These are phyloP conservation scores for Pseudomyrmex cubaensis DNA, from an alignment of 1,140 invertebrate genomes.

Conservation along the genomic window DNA sequence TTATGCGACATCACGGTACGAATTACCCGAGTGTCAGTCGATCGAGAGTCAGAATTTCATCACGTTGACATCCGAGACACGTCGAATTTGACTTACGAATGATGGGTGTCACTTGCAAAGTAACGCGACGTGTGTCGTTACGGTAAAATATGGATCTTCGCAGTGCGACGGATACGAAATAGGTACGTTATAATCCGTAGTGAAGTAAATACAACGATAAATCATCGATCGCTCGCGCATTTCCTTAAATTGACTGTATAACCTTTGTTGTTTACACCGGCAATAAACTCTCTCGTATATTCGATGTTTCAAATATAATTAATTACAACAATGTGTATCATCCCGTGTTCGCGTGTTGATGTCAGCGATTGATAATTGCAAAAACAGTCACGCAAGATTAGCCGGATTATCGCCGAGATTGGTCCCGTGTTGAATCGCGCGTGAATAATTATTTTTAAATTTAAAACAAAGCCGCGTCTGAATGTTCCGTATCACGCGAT, in stretches of 20 bases:
- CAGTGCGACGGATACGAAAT: conserved; percentile 15
- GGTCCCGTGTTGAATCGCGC: not conserved
- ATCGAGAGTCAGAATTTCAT: conserved; percentile 1
- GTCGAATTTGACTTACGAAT: not conserved
- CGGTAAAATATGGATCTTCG: not conserved
- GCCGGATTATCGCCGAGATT: conserved; percentile 28
- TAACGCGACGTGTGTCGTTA: not conserved
- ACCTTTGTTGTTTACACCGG: conserved; percentile 12
- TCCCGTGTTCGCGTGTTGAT: conserved; percentile 40
- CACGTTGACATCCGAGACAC: too few species aligned
- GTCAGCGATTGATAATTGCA: conserved; percentile 34
- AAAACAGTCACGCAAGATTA: conserved; percentile 54
- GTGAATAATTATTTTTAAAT: conserved; percentile 22
- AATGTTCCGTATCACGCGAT: conserved; percentile 10
- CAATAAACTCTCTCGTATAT: conserved; percentile 15
- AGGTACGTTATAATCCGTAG: conserved; percentile 13
- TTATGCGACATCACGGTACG: not conserved
- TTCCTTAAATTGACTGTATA: conserved; percentile 34
- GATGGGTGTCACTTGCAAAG: conserved; percentile 3
- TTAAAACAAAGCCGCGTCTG: conserved; percentile 9
- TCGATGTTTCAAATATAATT: conserved; percentile 25
- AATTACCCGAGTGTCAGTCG: too few species aligned
- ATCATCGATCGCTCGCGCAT: conserved; percentile 23
- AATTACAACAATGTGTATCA: conserved; percentile 28
- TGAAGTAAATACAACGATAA: conserved; percentile 36